Percentiles rank a stretch among this genome's conserved stretches.
These are phyloP conservation scores for Taurulus bubalis DNA, from an alignment of 2,113 vertebrate genomes.

Conservation along the genomic window DNA sequence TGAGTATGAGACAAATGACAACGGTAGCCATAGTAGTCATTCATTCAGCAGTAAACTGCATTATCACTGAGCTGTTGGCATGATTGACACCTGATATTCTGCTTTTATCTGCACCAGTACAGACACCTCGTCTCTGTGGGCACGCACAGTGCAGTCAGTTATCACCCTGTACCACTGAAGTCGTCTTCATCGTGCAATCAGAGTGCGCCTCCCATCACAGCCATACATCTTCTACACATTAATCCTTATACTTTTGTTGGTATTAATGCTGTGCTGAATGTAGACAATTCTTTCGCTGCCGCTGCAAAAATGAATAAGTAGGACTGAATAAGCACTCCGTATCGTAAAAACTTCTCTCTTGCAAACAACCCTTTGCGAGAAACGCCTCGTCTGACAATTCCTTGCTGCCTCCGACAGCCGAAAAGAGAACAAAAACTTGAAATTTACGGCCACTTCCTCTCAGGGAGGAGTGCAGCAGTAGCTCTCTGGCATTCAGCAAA, in stretches of 20 bases:
- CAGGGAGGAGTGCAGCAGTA: constrained; percentile 22
- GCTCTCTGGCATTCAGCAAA: constrained; percentile 36
- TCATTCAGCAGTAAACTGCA: constrained; percentile 28
- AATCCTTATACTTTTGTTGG: constrained; percentile 17
- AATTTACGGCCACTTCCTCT: constrained; percentile 47
- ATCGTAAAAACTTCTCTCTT: constrained; percentile 42
- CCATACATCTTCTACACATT: constrained; percentile 5
- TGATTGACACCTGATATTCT: constrained; percentile 19
- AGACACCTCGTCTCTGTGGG: constrained; percentile 29
- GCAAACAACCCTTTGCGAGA: constrained; percentile 43
- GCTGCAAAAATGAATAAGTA: constrained; percentile 41
- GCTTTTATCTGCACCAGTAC: constrained; percentile 22
- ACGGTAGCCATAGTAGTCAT: background rate
- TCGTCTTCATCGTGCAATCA: constrained; percentile 37
- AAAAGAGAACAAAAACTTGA: constrained; percentile 54
- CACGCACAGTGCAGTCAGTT: constrained; percentile 22
- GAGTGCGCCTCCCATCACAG: constrained; percentile 10
- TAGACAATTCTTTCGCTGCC: constrained; percentile 22
- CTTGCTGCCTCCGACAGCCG: constrained; percentile 36
- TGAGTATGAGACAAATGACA: background rate
- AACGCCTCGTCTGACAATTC: constrained; percentile 39
- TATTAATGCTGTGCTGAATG: constrained; percentile 35
- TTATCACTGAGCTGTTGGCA: background rate
- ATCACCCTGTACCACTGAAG: constrained; percentile 36
- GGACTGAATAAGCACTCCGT: constrained; percentile 51